phyloP scores from a whole-genome alignment of 2,888 invertebrate species.

The Drosophila neonasuta region DNA sequence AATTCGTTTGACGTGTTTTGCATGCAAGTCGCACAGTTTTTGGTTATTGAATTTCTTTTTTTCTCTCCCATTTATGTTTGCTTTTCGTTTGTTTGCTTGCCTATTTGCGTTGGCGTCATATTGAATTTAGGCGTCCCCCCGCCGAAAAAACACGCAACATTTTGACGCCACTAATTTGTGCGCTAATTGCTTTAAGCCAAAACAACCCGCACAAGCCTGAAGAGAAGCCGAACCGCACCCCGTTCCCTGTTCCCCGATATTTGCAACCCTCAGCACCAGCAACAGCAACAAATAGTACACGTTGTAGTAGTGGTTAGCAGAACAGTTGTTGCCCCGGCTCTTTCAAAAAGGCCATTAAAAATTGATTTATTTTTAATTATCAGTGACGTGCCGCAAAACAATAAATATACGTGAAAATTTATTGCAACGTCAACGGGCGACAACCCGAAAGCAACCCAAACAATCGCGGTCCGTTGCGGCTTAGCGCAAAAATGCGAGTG shows the following conservation, averaged over 20 bases:
- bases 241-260: no score
- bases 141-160: conserved; percentile 51
- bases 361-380: conserved; percentile 81
- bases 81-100: neutral
- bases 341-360: conserved; percentile 65
- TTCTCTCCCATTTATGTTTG: no score
- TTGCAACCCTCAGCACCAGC: conserved; percentile 14
- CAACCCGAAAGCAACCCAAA: conserved; percentile 43
- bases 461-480: conserved; percentile 9
- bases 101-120: conserved; percentile 35
- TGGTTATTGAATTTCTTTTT: conserved; percentile 48
- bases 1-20: conserved; percentile 62
- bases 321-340: neutral
- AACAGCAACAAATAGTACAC: conserved; percentile 14
- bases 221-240: conserved; percentile 10
- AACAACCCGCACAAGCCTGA: conserved; percentile 22
- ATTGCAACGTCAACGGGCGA: conserved; percentile 73
- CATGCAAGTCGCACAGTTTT: conserved; percentile 45
- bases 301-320: conserved; percentile 10
- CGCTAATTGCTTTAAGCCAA: conserved; percentile 63
- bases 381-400: conserved; percentile 79
- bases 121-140: conserved; percentile 47
- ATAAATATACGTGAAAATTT: conserved; percentile 79
- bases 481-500: conserved; percentile 22
- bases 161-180: conserved; percentile 62